Evolutionary conservation across 2,797 vertebrate genomes (phyloP), one percentile per base, ranked within the genome.

Genomic region (Eupleurogrammus muticus): DNA sequence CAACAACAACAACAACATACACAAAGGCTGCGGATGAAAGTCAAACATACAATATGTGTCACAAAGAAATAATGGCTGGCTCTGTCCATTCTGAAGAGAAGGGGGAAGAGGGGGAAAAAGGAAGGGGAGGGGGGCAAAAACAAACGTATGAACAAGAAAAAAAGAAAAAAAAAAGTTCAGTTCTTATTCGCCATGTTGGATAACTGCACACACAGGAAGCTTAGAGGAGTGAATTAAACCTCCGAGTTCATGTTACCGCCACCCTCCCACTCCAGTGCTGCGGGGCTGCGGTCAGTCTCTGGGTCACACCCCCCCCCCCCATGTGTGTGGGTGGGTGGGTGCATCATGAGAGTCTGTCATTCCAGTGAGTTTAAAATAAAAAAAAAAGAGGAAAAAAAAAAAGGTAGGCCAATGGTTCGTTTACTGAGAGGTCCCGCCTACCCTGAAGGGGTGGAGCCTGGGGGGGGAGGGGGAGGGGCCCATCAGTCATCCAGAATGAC

Each of bases 401-500:
- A 54, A 24, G 75, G 84, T 70, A 82, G 94, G 83, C 75, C 80
- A 80, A 84, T 80, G 89, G 81, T 87, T 87, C 9, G 20, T 76
- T 85, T 76, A 71, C 79, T 23, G 82, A 88, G 73, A 80, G 79
- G 81, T 81, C 84, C 85, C 36, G 76, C 71, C 88, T 82, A 76
- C 73, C 70, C 80, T 55, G 70, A 72, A 4, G 71, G 76, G 73
- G 77, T 32, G 76, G 80, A 85, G 81, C 77, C 77, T 21, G 19
- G 75, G 48, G 67, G 52, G 69, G 64, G 59, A 63, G 19, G 75
- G 48, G 67, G 52, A 67, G 64, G 59, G 61, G 62, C 65, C 73
- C 65, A 62, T 96, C 94, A 97, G 90, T 96, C 95, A 89, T 95
- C 95, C 89, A 98, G 94, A 92, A 97, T 95, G 86, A 93, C 92